Evolutionary conservation across 2,113 vertebrate genomes (phyloP).

Genomic region (Phyllostomus hastatus): DNA sequence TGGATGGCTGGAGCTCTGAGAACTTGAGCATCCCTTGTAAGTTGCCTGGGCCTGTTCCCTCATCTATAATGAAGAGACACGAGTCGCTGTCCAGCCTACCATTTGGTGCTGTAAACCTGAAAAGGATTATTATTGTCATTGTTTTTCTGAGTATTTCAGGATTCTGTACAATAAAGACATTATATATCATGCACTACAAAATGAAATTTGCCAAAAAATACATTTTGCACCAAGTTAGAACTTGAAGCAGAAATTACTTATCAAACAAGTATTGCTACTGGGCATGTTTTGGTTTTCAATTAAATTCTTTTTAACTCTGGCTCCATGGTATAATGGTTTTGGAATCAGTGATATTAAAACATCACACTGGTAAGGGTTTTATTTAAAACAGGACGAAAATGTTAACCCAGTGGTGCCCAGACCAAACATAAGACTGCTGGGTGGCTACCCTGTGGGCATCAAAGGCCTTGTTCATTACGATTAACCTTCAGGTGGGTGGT

Average conservation of each 20-base stretch:
- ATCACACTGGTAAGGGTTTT: conserved; percentile 51
- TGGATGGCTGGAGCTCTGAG: background rate
- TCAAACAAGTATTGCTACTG: conserved; percentile 43
- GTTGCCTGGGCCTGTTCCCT: background rate
- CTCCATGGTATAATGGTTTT: conserved; percentile 48
- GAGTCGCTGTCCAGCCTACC: background rate
- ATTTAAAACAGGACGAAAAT: conserved; percentile 56
- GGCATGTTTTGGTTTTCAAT: conserved; percentile 52
- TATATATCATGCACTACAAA: background rate
- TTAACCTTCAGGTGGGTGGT: background rate
- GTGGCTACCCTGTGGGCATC: background rate
- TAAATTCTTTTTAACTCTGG: conserved; percentile 57
- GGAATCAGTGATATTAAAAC: conserved; percentile 61
- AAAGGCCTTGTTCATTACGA: background rate
- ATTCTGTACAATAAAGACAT: background rate
- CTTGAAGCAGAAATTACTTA: conserved; percentile 61
- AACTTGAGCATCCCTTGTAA: background rate
- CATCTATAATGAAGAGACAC: background rate
- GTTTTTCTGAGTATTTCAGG: background rate
- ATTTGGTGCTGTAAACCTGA: background rate
- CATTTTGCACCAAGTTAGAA: background rate
- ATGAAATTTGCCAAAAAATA: background rate
- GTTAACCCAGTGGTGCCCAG: conserved; percentile 19
- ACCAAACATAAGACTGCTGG: background rate
- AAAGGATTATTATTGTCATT: background rate